Evolutionary conservation across 2,888 invertebrate species (phyloP), one percentile per base, ranked within the genome.

Genomic region (Diplazon laetatorius): DNA sequence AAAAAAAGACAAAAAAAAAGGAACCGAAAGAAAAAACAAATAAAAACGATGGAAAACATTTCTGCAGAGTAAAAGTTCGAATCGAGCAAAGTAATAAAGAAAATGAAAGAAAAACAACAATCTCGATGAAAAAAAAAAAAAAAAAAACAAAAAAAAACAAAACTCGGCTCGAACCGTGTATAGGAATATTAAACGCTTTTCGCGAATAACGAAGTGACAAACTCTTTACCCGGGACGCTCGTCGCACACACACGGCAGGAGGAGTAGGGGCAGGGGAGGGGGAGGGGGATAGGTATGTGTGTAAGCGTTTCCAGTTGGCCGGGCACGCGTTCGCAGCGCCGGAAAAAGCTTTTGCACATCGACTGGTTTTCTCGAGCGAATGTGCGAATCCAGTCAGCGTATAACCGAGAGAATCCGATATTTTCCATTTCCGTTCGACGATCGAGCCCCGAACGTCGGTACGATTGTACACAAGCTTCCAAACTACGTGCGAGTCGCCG

Each of bases 391-490:
- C 20, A 65, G 50, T 50, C 50, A 20, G 50, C 37, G 35, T 50
- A 44, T 50, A 50, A 35, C 46, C 18, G 35, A 5, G 50, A 50
- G 18, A 37, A 35, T 65, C 30, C 74, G 70, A 82, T 78, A 82
- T 80, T 82, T 82, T 78, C 62, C 71, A 80, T 82, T 80, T 80
- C 71, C 76, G 74, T 80, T 68, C 35, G 35, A 35, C 57, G 68
- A 65, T 70, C 66, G 71, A 16, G 48, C 37, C n/a, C n/a, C 18
- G 18, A 44, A 44, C 30, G 35, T 18, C 48, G 14, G 35, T 16
- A 25, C 60, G 8, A n/a, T n/a, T n/a, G 18, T 50, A 46, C 18
- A 30, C 46, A 42, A 48, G 44, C 52, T 4, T 60, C 60, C 44
- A 37, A 59, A 71, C 50, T 65, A 71, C 55, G 52, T 37, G 66